These are phyloP conservation scores for Xanthorhoe designata DNA, from an alignment of 2,888 invertebrate genomes.

Conservation along the genomic window DNA sequence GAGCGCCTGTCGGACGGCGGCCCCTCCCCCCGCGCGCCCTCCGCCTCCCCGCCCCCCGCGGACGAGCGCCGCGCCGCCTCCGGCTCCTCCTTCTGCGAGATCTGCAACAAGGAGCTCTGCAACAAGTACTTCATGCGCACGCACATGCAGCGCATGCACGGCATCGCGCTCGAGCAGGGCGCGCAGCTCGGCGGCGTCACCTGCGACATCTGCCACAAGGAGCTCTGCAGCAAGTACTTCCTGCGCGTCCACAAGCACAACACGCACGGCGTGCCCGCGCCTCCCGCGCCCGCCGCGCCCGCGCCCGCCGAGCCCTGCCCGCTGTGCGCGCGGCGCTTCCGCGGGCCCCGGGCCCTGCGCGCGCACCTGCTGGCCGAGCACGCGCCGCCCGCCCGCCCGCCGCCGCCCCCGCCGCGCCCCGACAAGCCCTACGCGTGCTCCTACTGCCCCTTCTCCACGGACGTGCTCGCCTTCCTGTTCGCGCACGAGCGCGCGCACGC, in stretches of 20 bases:
- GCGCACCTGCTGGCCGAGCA: constrained; percentile 95
- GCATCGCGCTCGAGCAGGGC: constrained; percentile 96
- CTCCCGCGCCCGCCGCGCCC: constrained; percentile 86
- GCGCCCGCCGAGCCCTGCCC: constrained; percentile 87
- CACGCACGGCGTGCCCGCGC: constrained; percentile 97
- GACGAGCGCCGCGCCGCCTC: constrained; percentile 85
- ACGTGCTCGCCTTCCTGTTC: constrained; percentile 95
- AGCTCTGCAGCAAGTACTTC: constrained; percentile 99
- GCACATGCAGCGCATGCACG: constrained; percentile 99
- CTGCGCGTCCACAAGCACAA: constrained; percentile 98
- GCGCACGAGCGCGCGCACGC: constrained; percentile 95
- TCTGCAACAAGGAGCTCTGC: constrained; percentile 99
- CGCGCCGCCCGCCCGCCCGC: constrained; percentile 85
- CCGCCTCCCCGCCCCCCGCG: constrained; percentile 72
- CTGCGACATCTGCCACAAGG: constrained; percentile 99
- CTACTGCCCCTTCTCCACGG: constrained; percentile 95
- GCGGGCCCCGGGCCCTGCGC: constrained; percentile 94
- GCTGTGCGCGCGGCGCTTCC: constrained; percentile 94
- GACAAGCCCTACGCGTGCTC: constrained; percentile 95
- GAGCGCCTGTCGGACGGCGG: constrained; percentile 77
- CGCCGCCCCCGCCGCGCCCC: constrained; percentile 77
- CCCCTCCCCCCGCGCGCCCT: constrained; percentile 64
- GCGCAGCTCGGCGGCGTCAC: constrained; percentile 97
- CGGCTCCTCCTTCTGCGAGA: constrained; percentile 96
- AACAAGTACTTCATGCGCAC: constrained; percentile 99